Evolutionary conservation across 2,888 invertebrate species (phyloP).

Genomic region (Coremacera marginata): DNA sequence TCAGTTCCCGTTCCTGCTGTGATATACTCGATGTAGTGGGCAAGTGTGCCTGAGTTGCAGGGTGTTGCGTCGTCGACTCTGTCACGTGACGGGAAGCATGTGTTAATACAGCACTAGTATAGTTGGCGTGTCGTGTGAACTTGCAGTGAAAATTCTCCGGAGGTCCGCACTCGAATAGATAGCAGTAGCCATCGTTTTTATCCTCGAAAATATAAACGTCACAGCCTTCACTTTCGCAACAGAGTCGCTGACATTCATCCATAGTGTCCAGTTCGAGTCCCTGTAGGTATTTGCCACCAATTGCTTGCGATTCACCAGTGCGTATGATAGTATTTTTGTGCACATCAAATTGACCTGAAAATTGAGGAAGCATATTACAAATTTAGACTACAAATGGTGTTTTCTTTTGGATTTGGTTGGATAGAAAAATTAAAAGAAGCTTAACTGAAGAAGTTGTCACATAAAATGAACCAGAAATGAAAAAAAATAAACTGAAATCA

Average conservation of each 20-base stretch:
- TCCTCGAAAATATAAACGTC: conserved; percentile 94
- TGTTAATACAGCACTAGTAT: conserved; percentile 86
- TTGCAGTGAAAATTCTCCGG: conserved; percentile 93
- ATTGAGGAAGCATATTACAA: not conserved
- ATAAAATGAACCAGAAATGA: too few species aligned
- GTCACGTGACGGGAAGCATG: conserved; percentile 69
- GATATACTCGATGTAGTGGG: conserved; percentile 57
- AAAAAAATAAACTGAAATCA: too few species aligned
- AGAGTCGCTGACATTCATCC: conserved; percentile 85
- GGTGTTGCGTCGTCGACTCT: conserved; percentile 54
- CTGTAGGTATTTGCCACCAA: conserved; percentile 90
- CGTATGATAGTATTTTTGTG: conserved; percentile 91
- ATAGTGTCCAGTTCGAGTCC: conserved; percentile 85
- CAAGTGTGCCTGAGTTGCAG: not conserved
- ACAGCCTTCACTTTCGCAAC: conserved; percentile 88
- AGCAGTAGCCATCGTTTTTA: conserved; percentile 87
- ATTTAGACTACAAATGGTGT: not conserved
- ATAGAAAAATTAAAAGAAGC: not conserved
- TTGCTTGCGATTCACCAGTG: conserved; percentile 87
- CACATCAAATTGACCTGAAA: conserved; percentile 78
- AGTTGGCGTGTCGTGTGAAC: conserved; percentile 89
- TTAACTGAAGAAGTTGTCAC: too few species aligned
- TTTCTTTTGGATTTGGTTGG: too few species aligned
- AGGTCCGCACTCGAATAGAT: conserved; percentile 90
- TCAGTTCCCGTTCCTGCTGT: conserved; percentile 68